A percentile compares a stretch with the other conserved stretches of the same genome.
These are phyloP conservation scores for Sinocyclocheilus grahami DNA, from an alignment of 2,113 vertebrate species.

Conservation along the genomic window DNA sequence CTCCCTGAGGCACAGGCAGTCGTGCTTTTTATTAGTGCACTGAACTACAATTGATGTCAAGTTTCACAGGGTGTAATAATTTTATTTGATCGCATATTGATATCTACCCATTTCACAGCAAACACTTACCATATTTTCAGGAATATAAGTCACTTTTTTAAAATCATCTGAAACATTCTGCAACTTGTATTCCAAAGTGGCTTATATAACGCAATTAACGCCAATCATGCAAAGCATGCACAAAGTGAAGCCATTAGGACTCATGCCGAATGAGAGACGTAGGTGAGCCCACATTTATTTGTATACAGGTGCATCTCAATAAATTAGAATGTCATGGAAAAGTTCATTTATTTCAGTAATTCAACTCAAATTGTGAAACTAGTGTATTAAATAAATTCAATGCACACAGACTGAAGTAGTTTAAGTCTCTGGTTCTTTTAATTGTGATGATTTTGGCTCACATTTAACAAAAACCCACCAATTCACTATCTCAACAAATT, in stretches of 20 bases:
- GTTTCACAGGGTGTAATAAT: background rate
- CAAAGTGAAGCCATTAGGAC: background rate
- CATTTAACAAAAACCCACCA: too few species aligned
- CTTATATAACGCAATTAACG: background rate
- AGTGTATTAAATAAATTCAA: too few species aligned
- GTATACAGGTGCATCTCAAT: too few species aligned
- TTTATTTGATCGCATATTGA: background rate
- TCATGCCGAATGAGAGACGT: background rate
- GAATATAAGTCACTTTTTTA: background rate
- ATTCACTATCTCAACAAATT: too few species aligned
- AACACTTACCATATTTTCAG: background rate
- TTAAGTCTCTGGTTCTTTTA: too few species aligned
- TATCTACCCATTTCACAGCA: background rate
- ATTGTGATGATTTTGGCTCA: too few species aligned
- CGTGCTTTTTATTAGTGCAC: background rate
- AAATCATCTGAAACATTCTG: background rate
- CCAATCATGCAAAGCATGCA: background rate
- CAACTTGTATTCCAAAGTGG: background rate
- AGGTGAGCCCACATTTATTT: too few species aligned
- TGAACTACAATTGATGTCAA: slow-evolving; percentile 1
- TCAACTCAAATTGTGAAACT: too few species aligned
- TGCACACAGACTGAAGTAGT: too few species aligned
- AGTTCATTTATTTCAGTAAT: too few species aligned
- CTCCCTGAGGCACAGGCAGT: slow-evolving; percentile 51
- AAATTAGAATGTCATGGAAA: too few species aligned